Percentiles rank a stretch among this genome's conserved stretches.
phyloP scores from a whole-genome alignment of 2,113 vertebrate species.

The Chloropsis hardwickii region DNA sequence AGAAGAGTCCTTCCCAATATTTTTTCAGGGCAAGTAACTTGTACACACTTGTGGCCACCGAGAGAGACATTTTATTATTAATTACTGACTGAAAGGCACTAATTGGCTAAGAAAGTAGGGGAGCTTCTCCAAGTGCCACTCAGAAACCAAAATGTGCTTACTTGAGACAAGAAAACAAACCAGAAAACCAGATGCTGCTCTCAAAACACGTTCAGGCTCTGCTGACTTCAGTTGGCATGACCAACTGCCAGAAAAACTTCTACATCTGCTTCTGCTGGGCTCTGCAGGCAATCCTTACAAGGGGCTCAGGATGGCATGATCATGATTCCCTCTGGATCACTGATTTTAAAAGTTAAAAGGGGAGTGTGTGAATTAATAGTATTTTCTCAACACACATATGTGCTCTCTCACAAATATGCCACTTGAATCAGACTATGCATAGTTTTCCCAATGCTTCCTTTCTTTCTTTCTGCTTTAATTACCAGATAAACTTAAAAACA shows the following conservation, averaged over 20 bases:
- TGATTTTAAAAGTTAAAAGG: not conserved
- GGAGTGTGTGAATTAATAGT: not conserved
- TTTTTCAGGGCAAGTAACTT: not conserved
- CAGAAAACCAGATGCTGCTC: not conserved
- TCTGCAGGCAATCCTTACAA: not conserved
- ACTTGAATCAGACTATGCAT: not conserved
- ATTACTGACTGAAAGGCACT: not conserved
- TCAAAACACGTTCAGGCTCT: not conserved
- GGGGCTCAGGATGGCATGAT: not conserved
- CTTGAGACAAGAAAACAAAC: not conserved
- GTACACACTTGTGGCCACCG: not conserved
- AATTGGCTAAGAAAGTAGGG: not conserved
- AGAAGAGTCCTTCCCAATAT: not conserved
- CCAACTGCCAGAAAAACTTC: not conserved
- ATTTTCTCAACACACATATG: not conserved
- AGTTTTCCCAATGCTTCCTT: not conserved
- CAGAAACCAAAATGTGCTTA: not conserved
- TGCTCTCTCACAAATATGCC: not conserved
- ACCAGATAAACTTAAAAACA: not conserved
- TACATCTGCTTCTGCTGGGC: not conserved
- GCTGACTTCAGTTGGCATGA: not conserved
- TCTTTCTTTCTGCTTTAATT: not conserved
- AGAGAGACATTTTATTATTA: not conserved
- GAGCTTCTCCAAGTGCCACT: not conserved
- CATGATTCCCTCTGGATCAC: not conserved